Conservation (phyloP, 2,113 vertebrate genomes). For the Pavo muticus region DNA sequence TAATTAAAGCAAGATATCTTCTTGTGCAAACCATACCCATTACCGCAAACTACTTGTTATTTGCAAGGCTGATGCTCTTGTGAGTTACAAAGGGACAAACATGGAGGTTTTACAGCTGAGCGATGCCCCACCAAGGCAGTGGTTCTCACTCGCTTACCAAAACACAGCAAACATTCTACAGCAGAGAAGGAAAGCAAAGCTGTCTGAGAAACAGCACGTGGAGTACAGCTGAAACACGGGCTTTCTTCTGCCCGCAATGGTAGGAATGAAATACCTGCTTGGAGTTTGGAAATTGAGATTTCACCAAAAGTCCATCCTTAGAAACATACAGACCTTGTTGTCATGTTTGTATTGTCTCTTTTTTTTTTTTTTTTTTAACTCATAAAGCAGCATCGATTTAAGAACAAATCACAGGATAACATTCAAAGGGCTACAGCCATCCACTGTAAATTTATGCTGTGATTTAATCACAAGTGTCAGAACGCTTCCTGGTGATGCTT, state of each 20-base stretch:
- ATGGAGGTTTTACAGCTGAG: not conserved
- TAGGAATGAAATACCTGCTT: not conserved
- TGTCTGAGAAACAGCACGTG: not conserved
- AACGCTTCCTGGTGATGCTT: not conserved
- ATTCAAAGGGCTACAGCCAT: not conserved
- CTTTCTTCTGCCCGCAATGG: rapidly evolving
- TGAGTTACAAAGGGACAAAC: not conserved
- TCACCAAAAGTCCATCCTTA: not conserved
- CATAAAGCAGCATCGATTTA: not conserved
- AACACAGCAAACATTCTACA: not conserved
- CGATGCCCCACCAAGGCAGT: not conserved
- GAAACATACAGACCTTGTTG: not conserved
- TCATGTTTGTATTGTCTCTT: not conserved
- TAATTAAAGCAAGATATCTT: not conserved
- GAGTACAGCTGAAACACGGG: not conserved
- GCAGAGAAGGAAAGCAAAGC: not conserved
- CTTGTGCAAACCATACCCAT: not conserved
- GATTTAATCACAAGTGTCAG: not conserved
- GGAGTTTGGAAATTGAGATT: not conserved
- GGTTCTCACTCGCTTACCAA: not conserved
- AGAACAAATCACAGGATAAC: not conserved
- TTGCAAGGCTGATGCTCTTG: not conserved
- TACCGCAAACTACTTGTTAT: not conserved
- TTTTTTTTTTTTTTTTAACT: not conserved
- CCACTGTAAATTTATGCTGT: not conserved